These are phyloP conservation scores for Didymodactylos carnosus DNA, from an alignment of 2,888 invertebrate genomes.

Conservation along the genomic window DNA sequence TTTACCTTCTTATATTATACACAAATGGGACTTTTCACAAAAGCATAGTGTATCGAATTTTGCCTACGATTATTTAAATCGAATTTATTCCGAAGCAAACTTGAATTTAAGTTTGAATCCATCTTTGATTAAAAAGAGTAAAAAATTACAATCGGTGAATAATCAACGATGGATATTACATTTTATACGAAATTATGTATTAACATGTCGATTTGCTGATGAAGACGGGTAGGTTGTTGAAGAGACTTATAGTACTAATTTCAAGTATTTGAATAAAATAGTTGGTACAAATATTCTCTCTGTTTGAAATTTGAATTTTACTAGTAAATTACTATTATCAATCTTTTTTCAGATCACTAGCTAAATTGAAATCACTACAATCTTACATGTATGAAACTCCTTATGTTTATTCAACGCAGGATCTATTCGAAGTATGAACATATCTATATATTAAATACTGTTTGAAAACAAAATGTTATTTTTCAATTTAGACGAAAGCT, in stretches of 20 bases:
- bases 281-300: too few relatives aligned
- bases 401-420: slow-evolving; percentile 3
- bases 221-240: not conserved
- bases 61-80: slow-evolving; percentile 52
- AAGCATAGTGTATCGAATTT: slow-evolving; percentile 58
- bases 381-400: not conserved
- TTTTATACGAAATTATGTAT: not conserved
- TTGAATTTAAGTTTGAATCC: slow-evolving; percentile 53
- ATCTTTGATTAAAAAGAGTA: slow-evolving; percentile 42
- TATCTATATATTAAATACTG: not conserved
- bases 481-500: not conserved
- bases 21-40: slow-evolving; percentile 36
- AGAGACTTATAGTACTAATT: too few relatives aligned
- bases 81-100: slow-evolving; percentile 55
- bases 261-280: too few relatives aligned
- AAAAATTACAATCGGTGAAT: not conserved
- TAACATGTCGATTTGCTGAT: slow-evolving; percentile 2
- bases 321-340: not conserved
- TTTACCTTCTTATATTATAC: slow-evolving; percentile 41
- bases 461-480: not conserved
- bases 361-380: not conserved
- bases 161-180: slow-evolving; percentile 1
- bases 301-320: too few relatives aligned
- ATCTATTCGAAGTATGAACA: slow-evolving; percentile 7
- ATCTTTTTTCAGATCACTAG: not conserved